These are phyloP conservation scores for Lasioglossum figueresi DNA, from an alignment of 2,888 invertebrate genomes.

Conservation along the genomic window DNA sequence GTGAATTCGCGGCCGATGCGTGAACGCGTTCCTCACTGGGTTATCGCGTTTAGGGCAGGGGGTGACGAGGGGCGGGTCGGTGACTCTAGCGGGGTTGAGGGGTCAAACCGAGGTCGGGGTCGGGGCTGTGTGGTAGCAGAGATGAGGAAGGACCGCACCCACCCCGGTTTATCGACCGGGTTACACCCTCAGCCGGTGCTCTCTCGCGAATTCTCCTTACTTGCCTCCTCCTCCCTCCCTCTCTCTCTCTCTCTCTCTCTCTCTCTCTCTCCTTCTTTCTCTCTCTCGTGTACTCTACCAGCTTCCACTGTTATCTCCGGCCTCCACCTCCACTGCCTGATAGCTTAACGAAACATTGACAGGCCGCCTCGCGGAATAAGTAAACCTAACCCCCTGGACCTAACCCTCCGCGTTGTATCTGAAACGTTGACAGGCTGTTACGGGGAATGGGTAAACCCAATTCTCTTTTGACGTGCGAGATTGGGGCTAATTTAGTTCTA, in stretches of 20 bases:
- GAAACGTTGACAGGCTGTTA: constrained; percentile 1
- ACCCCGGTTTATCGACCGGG: constrained; percentile 80
- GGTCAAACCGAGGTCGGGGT: constrained; percentile 66
- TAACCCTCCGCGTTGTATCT: not conserved
- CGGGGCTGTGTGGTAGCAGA: constrained; percentile 69
- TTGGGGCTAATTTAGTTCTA: not conserved
- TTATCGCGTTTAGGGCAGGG: constrained; percentile 27
- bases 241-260: not conserved
- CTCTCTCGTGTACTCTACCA: not conserved
- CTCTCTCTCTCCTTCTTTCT: not conserved
- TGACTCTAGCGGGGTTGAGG: constrained; percentile 47
- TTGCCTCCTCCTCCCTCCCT: no score
- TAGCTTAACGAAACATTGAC: constrained; percentile 16
- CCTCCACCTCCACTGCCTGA: not conserved
- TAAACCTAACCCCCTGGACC: not conserved
- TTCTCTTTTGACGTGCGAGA: not conserved
- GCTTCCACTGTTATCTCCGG: constrained; percentile 7
- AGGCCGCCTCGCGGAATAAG: not conserved
- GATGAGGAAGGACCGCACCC: constrained; percentile 78
- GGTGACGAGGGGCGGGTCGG: constrained; percentile 37
- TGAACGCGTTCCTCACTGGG: constrained; percentile 28
- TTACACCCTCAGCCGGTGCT: constrained; percentile 74
- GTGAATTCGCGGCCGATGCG: constrained; percentile 16
- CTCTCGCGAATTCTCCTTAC: constrained; percentile 75
- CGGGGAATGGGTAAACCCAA: not conserved